phyloP scores from a whole-genome alignment of 2,113 vertebrate genomes.

The Centropristis striata region DNA sequence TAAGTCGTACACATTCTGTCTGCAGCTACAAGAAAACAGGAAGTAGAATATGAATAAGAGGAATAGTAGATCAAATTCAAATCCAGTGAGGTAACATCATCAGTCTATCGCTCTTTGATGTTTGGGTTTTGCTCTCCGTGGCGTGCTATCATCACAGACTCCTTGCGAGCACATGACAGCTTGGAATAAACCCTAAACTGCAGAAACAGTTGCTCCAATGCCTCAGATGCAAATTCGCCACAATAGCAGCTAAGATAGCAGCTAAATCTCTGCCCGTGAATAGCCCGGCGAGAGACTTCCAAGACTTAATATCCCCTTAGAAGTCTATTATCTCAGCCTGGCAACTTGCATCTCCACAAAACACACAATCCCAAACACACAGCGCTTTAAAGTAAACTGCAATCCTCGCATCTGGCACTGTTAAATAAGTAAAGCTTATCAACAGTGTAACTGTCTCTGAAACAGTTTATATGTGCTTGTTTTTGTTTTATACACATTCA shows the following conservation, averaged over 20 bases:
- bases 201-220: slow-evolving; percentile 54
- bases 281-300: slow-evolving; percentile 68
- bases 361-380: slow-evolving; percentile 48
- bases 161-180: slow-evolving; percentile 37
- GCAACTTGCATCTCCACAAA: slow-evolving; percentile 71
- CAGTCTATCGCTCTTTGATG: slow-evolving; percentile 50
- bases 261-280: slow-evolving; percentile 70
- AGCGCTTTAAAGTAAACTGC: slow-evolving; percentile 53
- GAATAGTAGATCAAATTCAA: slow-evolving; percentile 45
- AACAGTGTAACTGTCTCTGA: too few relatives aligned
- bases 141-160: slow-evolving; percentile 51
- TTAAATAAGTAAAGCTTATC: slow-evolving; percentile 70
- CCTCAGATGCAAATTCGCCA: slow-evolving; percentile 73
- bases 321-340: slow-evolving; percentile 78
- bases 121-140: slow-evolving; percentile 40
- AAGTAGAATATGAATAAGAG: slow-evolving; percentile 45
- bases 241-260: slow-evolving; percentile 51
- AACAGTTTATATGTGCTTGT: too few relatives aligned
- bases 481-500: too few relatives aligned
- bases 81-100: slow-evolving; percentile 56
- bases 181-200: slow-evolving; percentile 60
- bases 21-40: slow-evolving; percentile 41
- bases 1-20: too few relatives aligned
- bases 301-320: slow-evolving; percentile 71
- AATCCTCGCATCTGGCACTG: slow-evolving; percentile 56